Evolutionary conservation across 1,140 invertebrate genomes (phyloP).

Genomic region (Aphaenogaster floridana): DNA sequence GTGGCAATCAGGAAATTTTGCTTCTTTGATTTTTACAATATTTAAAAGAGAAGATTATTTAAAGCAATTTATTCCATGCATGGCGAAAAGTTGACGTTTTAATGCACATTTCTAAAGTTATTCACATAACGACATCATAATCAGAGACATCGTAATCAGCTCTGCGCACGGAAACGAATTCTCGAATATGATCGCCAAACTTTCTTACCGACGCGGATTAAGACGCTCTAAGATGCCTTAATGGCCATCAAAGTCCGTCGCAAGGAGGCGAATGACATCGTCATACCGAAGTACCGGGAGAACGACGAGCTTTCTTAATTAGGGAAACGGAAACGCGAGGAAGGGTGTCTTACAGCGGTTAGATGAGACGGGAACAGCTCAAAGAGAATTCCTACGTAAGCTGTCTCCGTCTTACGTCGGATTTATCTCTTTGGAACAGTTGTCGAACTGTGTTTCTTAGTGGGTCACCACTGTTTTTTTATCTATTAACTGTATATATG

Average conservation of each 20-base stretch:
- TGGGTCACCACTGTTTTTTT: slow-evolving; percentile 37
- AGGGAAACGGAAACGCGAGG: slow-evolving; percentile 46
- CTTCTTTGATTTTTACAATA: not conserved
- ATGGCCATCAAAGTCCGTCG: slow-evolving; percentile 55
- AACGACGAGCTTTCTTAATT: slow-evolving; percentile 58
- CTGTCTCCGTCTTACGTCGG: not conserved
- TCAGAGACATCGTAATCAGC: slow-evolving; percentile 35
- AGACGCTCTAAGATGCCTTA: slow-evolving; percentile 50
- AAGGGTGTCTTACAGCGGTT: slow-evolving; percentile 24
- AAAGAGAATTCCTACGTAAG: slow-evolving; percentile 48
- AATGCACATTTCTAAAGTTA: not conserved
- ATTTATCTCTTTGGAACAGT: slow-evolving; percentile 16
- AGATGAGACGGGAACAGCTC: slow-evolving; percentile 34
- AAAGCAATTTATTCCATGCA: slow-evolving; percentile 1
- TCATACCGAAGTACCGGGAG: slow-evolving; percentile 36
- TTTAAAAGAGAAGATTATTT: not conserved
- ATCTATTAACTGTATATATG: not conserved
- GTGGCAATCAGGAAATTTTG: not conserved
- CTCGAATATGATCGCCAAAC: slow-evolving; percentile 58
- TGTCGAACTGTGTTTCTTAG: slow-evolving; percentile 1
- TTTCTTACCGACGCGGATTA: slow-evolving; percentile 48
- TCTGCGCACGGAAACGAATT: slow-evolving; percentile 38
- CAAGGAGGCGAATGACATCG: slow-evolving; percentile 40
- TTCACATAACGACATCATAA: slow-evolving; percentile 26
- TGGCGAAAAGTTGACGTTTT: not conserved